A percentile compares a stretch with the other conserved stretches of the same genome.
These are phyloP conservation scores for Acronicta leporina DNA, from an alignment of 2,888 invertebrate genomes.

Conservation along the genomic window DNA sequence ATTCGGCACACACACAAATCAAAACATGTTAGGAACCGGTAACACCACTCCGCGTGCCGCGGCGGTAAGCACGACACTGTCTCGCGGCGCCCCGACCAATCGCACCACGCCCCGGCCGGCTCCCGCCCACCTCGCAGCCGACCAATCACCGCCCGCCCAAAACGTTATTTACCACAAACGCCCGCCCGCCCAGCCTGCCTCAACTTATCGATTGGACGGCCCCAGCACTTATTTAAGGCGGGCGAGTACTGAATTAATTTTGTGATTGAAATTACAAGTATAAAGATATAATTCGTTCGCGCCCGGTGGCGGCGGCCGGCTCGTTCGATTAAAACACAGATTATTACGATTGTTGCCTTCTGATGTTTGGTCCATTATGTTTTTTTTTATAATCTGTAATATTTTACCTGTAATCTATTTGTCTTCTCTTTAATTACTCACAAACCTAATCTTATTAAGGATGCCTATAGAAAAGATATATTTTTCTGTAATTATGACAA, in stretches of 20 bases:
- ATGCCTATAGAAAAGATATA: no score
- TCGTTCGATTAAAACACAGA: constrained; percentile 77
- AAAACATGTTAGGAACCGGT: constrained; percentile 44
- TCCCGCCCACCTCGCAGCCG: constrained; percentile 60
- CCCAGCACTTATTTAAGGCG: constrained; percentile 85
- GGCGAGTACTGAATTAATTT: constrained; percentile 83
- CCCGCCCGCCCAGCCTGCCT: constrained; percentile 79
- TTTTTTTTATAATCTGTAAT: no score
- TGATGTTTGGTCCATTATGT: constrained; percentile 53
- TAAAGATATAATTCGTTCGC: constrained; percentile 78
- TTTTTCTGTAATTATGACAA: no score
- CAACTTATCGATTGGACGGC: constrained; percentile 84
- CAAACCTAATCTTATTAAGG: no score
- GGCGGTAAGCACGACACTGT: constrained; percentile 48
- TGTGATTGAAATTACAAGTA: constrained; percentile 87
- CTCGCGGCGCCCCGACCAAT: constrained; percentile 59
- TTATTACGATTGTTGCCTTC: constrained; percentile 62
- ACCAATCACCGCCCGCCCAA: constrained; percentile 70
- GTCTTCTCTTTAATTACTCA: no score
- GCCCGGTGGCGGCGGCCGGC: constrained; percentile 70
- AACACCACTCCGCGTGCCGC: constrained; percentile 32
- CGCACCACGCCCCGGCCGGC: constrained; percentile 62
- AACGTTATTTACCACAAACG: constrained; percentile 84
- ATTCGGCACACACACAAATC: constrained; percentile 50
- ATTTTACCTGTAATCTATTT: no score